Conservation (phyloP, 2,113 vertebrate genomes). For the Xiphorhynchus elegans region DNA sequence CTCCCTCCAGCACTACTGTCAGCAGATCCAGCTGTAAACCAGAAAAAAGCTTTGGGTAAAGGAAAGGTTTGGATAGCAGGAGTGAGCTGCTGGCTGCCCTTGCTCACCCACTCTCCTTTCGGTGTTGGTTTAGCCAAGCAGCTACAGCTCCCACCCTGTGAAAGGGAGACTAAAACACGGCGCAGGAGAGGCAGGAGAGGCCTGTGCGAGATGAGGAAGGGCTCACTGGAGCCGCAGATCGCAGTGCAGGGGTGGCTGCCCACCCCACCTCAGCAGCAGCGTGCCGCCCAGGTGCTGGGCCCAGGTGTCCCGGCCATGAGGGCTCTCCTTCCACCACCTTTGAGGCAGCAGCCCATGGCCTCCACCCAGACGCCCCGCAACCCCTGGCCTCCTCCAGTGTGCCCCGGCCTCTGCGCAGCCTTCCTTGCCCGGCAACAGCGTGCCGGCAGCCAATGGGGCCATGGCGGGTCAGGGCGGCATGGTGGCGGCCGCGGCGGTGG, state of each 20-base stretch:
- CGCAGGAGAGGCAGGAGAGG: neutral
- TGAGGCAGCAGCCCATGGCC: neutral
- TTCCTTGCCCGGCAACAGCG: conserved; percentile 67
- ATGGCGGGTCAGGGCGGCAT: conserved; percentile 55
- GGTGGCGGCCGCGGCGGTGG: neutral
- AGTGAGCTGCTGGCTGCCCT: neutral
- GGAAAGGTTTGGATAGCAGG: neutral
- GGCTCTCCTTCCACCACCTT: accelerated
- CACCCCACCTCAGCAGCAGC: neutral
- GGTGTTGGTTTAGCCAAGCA: neutral
- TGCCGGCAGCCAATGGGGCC: conserved; percentile 67
- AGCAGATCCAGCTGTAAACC: neutral
- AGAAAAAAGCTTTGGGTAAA: neutral
- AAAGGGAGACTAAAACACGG: neutral
- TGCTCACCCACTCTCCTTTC: neutral
- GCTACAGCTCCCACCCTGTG: neutral
- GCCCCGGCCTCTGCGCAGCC: neutral
- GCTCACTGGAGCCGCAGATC: neutral
- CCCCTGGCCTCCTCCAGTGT: conserved; percentile 1
- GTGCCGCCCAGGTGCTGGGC: accelerated
- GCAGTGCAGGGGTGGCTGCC: accelerated
- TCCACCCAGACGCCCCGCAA: neutral
- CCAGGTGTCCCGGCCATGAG: accelerated
- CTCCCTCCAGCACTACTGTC: neutral
- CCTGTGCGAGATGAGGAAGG: neutral